Conservation (phyloP, 37 sponge, comb jelly and placozoan species). For the Oopsacas minuta region DNA sequence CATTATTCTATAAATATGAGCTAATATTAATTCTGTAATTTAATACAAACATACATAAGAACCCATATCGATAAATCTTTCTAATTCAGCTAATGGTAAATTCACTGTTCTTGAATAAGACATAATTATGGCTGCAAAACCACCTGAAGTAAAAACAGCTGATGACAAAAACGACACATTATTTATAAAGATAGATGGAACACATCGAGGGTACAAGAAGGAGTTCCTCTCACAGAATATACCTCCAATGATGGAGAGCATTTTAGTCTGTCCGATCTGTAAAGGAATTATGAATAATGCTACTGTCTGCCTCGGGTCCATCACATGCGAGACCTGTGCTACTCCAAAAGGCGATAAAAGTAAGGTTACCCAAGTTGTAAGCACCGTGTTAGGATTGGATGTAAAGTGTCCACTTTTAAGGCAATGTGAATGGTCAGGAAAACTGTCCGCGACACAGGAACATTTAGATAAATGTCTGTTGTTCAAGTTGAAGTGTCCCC, state of each 20-base stretch:
- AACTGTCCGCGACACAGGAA: not conserved
- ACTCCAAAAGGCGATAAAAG: constrained; percentile 12
- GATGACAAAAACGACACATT: not conserved
- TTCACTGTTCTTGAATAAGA: no score
- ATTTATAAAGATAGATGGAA: not conserved
- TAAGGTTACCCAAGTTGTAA: not conserved
- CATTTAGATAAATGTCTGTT: not conserved
- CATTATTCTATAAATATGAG: no score
- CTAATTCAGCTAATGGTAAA: no score
- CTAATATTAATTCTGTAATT: no score
- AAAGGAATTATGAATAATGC: not conserved
- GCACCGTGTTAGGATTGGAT: not conserved
- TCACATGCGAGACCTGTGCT: not conserved
- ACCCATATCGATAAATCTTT: no score
- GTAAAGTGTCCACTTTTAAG: not conserved
- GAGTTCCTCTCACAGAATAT: constrained; percentile 15
- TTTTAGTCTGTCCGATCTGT: not conserved
- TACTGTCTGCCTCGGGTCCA: not conserved
- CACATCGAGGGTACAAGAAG: not conserved
- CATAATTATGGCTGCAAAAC: not conserved
- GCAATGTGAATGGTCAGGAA: constrained; percentile 14
- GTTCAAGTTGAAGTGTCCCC: not conserved
- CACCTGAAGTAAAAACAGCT: not conserved
- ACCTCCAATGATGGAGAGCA: not conserved
- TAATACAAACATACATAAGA: no score